A percentile compares a stretch with the other conserved stretches of the same genome.
These are phyloP conservation scores for Drosophila aldrichi DNA, from an alignment of 2,888 invertebrate genomes.

Conservation along the genomic window DNA sequence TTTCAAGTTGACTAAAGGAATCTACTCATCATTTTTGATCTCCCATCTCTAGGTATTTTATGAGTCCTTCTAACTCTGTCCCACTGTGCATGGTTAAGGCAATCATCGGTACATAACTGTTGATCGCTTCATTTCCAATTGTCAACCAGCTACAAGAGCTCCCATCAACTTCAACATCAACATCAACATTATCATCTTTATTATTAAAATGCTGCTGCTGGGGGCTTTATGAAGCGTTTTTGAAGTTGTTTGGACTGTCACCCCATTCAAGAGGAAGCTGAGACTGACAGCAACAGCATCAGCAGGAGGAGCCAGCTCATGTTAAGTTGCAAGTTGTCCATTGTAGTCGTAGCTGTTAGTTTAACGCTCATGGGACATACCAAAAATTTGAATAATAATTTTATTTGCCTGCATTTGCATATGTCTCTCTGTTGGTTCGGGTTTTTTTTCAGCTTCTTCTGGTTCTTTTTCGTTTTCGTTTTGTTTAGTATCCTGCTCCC, in stretches of 20 bases:
- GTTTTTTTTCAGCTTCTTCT: background rate
- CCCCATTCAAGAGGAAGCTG: constrained; percentile 32
- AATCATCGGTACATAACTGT: constrained; percentile 37
- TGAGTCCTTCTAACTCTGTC: background rate
- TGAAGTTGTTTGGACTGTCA: constrained; percentile 60
- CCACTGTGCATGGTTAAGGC: constrained; percentile 30
- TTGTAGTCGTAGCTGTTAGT: constrained; percentile 72
- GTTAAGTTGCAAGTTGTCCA: constrained; percentile 61
- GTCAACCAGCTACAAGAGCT: constrained; percentile 25
- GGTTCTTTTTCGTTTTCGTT: background rate
- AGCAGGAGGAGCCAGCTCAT: constrained; percentile 26
- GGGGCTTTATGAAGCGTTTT: constrained; percentile 64
- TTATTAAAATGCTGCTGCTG: constrained; percentile 32
- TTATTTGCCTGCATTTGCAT: constrained; percentile 78
- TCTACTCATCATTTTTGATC: background rate
- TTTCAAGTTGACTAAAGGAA: too few relatives aligned
- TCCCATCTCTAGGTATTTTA: background rate
- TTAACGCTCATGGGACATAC: constrained; percentile 79
- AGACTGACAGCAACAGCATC: background rate
- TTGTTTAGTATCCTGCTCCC: constrained; percentile 22
- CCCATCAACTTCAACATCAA: constrained; percentile 26
- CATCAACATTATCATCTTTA: constrained; percentile 30
- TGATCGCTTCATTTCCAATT: constrained; percentile 59
- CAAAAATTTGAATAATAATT: constrained; percentile 81
- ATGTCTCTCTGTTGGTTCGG: constrained; percentile 46